phyloP scores from a whole-genome alignment of 1,140 invertebrate genomes.

The Pogonus chalceus region DNA sequence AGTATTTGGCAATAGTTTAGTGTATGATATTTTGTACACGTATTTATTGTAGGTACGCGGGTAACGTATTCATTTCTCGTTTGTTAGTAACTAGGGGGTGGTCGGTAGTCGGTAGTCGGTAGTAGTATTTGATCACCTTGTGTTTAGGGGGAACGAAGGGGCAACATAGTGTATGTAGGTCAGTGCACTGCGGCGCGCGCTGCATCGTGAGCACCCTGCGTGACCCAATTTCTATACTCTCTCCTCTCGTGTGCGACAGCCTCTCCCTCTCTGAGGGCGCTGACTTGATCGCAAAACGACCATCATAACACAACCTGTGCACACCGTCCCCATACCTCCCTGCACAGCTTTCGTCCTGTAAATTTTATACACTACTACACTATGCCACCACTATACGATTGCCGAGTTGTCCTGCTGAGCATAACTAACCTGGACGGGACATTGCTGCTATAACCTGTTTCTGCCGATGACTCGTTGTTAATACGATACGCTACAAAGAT shows the following conservation, averaged over 20 bases:
- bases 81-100: not conserved
- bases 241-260: not conserved
- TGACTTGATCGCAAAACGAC: slow-evolving; percentile 6
- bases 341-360: not conserved
- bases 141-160: not conserved
- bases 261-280: not conserved
- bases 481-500: too few species aligned
- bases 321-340: not conserved
- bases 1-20: too few species aligned
- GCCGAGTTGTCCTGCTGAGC: too few species aligned
- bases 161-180: not conserved
- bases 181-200: not conserved
- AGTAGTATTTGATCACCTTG: not conserved
- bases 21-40: too few species aligned
- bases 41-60: too few species aligned
- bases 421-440: too few species aligned
- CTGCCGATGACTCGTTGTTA: too few species aligned
- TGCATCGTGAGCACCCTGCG: not conserved
- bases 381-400: too few species aligned
- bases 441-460: too few species aligned
- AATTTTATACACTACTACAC: not conserved
- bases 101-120: not conserved
- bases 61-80: too few species aligned
- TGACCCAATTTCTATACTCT: not conserved
- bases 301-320: not conserved